A percentile compares a stretch with the other conserved stretches of the same genome.
Conservation (phyloP, 92 coral and sea anemone genomes). For the Heliopora coerulea region DNA sequence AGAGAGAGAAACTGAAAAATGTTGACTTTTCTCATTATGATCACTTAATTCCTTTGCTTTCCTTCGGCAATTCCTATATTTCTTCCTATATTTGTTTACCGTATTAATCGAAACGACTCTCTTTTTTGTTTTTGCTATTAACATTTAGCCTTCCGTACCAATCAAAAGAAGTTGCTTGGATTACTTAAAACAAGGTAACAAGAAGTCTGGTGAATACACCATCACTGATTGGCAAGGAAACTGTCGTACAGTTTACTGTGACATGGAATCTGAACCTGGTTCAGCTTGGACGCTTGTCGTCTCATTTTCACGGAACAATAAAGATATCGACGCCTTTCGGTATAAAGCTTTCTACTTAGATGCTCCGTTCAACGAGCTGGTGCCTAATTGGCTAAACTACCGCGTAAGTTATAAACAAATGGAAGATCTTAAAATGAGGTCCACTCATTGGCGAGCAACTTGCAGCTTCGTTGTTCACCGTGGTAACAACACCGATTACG, state of each 20-base stretch:
- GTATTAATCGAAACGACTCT: no score
- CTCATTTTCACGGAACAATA: not conserved
- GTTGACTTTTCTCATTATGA: no score
- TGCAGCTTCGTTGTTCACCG: not conserved
- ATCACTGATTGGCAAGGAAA: no score
- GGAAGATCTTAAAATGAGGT: not conserved
- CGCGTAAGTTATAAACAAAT: not conserved
- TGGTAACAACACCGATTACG: not conserved
- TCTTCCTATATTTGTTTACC: no score
- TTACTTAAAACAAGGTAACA: no score
- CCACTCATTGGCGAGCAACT: slow-evolving; percentile 17
- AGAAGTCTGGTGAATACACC: no score
- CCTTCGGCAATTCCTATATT: no score
- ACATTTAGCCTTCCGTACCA: no score
- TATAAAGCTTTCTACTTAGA: not conserved
- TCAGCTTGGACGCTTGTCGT: slow-evolving; percentile 18
- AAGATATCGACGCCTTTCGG: not conserved
- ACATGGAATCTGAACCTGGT: slow-evolving; percentile 3
- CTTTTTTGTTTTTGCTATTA: no score
- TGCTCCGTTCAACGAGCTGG: not conserved
- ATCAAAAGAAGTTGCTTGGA: no score
- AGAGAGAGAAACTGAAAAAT: no score
- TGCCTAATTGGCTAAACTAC: not conserved
- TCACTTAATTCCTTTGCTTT: no score
- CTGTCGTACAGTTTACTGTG: slow-evolving; percentile 1